These are phyloP conservation scores for Aptenodytes patagonicus DNA, from an alignment of 2,113 vertebrate genomes.

Conservation along the genomic window DNA sequence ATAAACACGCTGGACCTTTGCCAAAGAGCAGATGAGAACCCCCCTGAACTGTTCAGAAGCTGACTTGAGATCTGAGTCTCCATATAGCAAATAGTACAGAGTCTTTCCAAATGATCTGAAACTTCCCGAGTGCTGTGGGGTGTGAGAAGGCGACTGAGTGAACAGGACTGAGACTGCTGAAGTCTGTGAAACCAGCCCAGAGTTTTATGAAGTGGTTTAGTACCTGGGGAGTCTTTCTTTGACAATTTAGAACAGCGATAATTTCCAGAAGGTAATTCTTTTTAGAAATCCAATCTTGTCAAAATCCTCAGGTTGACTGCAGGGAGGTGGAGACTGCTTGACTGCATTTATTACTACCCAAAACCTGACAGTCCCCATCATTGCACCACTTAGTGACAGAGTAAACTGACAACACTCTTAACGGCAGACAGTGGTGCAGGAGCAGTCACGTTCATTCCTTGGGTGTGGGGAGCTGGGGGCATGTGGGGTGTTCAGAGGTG, in stretches of 20 bases:
- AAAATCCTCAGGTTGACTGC: background rate
- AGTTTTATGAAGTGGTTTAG: background rate
- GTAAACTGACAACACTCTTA: background rate
- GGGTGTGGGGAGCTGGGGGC: background rate
- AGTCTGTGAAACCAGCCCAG: background rate
- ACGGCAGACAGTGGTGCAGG: background rate
- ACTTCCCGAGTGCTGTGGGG: no score
- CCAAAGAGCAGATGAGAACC: background rate
- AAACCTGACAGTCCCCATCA: background rate
- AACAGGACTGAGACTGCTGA: background rate
- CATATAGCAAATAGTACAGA: background rate
- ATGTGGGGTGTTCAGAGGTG: fast-evolving
- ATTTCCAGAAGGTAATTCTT: background rate
- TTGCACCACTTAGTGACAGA: no score
- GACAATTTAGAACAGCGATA: background rate
- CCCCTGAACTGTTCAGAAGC: background rate
- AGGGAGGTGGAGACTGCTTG: background rate
- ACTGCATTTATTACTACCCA: background rate
- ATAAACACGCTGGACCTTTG: background rate
- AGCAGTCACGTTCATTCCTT: background rate
- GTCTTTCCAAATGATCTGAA: background rate
- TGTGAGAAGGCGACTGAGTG: background rate
- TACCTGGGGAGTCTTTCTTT: background rate
- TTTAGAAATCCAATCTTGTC: background rate
- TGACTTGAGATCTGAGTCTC: background rate